A percentile compares a stretch with the other conserved stretches of the same genome.
phyloP scores from a whole-genome alignment of 2,888 invertebrate genomes.

The Macaria liturata region DNA sequence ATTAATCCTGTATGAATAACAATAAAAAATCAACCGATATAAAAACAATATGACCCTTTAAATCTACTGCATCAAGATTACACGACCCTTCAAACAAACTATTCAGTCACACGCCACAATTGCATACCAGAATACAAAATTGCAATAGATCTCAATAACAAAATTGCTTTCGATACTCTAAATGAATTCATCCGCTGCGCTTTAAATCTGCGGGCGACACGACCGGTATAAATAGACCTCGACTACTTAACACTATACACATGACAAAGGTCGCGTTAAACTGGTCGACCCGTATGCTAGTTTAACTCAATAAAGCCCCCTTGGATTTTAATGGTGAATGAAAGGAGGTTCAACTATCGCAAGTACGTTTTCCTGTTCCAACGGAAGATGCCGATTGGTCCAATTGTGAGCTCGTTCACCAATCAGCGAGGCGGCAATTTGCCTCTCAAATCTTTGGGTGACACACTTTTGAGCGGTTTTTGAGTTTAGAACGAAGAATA shows the following conservation, averaged over 20 bases:
- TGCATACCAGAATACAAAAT: conserved; percentile 54
- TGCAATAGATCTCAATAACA: conserved; percentile 66
- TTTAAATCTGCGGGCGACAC: conserved; percentile 68
- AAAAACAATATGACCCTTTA: too few relatives aligned
- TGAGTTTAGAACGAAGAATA: too few relatives aligned
- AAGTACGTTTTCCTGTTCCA: conserved; percentile 75
- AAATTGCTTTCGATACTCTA: conserved; percentile 67
- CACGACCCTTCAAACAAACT: too few relatives aligned
- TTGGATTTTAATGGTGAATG: conserved; percentile 78
- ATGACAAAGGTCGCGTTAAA: conserved; percentile 48
- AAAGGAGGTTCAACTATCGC: conserved; percentile 67
- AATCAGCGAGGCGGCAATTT: conserved; percentile 68
- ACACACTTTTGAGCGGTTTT: conserved; percentile 25
- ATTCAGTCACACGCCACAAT: conserved; percentile 38
- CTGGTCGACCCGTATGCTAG: conserved; percentile 73
- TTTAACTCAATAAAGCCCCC: conserved; percentile 81
- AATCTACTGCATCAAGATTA: too few relatives aligned
- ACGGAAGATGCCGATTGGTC: conserved; percentile 81
- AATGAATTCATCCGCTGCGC: conserved; percentile 69
- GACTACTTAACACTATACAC: conserved; percentile 31
- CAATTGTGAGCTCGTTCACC: conserved; percentile 78
- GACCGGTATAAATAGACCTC: conserved; percentile 46
- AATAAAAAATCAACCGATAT: too few relatives aligned
- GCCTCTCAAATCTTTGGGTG: conserved; percentile 43
- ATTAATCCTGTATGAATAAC: too few relatives aligned